Base-by-base conservation (phyloP, 2,888 invertebrate genomes). In the Gastracanthus pulcherrimus region DNA sequence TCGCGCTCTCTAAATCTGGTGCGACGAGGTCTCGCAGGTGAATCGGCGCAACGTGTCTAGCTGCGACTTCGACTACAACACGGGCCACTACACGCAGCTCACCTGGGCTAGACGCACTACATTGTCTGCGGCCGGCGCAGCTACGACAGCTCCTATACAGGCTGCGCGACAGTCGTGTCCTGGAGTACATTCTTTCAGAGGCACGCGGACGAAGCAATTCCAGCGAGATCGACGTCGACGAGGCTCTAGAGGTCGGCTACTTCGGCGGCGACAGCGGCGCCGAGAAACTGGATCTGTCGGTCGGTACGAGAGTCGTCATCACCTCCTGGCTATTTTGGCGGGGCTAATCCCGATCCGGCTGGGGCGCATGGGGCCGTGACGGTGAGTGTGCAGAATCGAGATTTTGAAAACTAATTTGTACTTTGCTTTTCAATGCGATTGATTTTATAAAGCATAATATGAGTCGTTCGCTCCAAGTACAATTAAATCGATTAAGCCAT, bases 1-100 rank as follows among this genome's bases (percentile, higher is more conserved):
- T 86, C 85, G 77, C 87, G 87, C 83, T 86, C 88, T 76, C 19
- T 71, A 88, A 81, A 82, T 86, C 7, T 92, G 91, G 91, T 92
- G 89, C 82, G 85, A 89, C 45, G 88, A 88, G 81, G 90, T 91
- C 4, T 77, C 85, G 4, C 83, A 85, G 19, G 4, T 70, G 23
- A 7, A 62, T 2, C 51, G 34, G 11, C 34, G 31, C 55, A 6
- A 36, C 16, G 19, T 70, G 9, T 26, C n/a, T 13, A 34, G 19
- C 16, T 51, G 36, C 34, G 23, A 4, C 0, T 11, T 11, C 3
- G 26, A 70, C 19, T 2, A 29, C 3, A 31, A 62, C 16, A 16
- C 62, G 23, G 41, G 19, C 0, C 70, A 55, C 51, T 55, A 70
- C 36, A 5, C 34, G n/a, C 70, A 70, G 19, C 6, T 70, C 19